A percentile compares a stretch with the other conserved stretches of the same genome.
Evolutionary conservation across 2,113 vertebrate genomes (phyloP).

Genomic region (Ageneiosus marmoratus): DNA sequence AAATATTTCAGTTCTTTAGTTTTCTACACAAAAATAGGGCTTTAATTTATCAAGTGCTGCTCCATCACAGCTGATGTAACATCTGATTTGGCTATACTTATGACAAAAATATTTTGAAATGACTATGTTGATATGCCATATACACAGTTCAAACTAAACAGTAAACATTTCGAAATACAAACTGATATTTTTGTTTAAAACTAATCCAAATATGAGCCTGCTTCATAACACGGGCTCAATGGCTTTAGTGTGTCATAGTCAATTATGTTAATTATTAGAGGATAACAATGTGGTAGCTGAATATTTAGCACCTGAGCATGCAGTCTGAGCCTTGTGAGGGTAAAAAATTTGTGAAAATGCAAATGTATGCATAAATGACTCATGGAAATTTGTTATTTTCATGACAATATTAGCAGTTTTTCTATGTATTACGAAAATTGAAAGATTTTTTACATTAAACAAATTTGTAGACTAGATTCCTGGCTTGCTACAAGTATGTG

Average conservation of each 20-base stretch:
- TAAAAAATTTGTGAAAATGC: background rate
- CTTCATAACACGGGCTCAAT: background rate
- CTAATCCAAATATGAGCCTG: background rate
- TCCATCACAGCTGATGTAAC: background rate
- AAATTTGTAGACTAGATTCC: background rate
- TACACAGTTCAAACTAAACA: background rate
- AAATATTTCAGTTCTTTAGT: background rate
- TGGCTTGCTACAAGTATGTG: background rate
- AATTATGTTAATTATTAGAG: slow-evolving; percentile 1
- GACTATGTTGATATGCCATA: background rate
- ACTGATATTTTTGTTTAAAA: background rate
- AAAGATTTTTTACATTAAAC: background rate
- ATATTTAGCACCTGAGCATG: slow-evolving; percentile 5
- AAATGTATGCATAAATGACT: background rate
- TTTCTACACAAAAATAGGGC: background rate
- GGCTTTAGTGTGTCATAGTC: background rate
- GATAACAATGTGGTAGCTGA: slow-evolving; percentile 9
- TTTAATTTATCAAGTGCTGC: background rate
- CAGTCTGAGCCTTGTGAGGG: background rate
- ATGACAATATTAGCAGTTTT: background rate
- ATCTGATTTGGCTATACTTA: background rate
- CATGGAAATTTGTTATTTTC: background rate
- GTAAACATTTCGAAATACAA: background rate
- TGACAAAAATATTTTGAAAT: background rate
- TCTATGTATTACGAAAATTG: background rate